These are phyloP conservation scores for zebrafish (Danio rerio) DNA, from an alignment of 2,113 vertebrate species.

Conservation along the genomic window GRCz12tu NC_133182.1:77559501-77560000, in stretches of 20 bases:
- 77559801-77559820: background rate
- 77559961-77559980: no score
- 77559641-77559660: background rate
- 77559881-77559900: no score
- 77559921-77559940: no score
- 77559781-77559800: background rate
- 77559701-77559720: conserved; percentile 7
- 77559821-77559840: background rate
- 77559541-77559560: conserved; percentile 47
- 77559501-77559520: conserved; percentile 50
- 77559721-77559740: background rate
- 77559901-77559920: no score
- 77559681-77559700: conserved; percentile 9
- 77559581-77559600: background rate
- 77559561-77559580: conserved; percentile 14
- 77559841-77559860: background rate
- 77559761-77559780: background rate
- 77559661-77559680: background rate
- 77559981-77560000: no score
- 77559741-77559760: conserved; percentile 4
- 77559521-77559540: conserved; percentile 56
- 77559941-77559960: no score
- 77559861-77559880: no score
- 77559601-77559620: background rate
- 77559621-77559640: background rate